These are phyloP conservation scores for Paedocypris sp. DNA, from an alignment of 2,113 vertebrate genomes.

Conservation along the genomic window DNA sequence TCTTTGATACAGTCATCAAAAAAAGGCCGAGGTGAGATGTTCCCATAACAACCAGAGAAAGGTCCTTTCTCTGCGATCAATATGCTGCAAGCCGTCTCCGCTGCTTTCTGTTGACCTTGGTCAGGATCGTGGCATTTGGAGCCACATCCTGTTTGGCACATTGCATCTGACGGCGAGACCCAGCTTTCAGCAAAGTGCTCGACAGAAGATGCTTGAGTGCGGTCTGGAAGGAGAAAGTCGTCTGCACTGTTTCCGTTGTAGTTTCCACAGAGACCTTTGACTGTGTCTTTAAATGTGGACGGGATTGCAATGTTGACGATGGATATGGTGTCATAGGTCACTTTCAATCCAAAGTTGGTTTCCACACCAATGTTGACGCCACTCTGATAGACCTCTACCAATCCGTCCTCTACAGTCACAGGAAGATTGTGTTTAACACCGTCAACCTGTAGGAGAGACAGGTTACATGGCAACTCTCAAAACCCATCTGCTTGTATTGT, in stretches of 20 bases:
- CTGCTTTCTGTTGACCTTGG: not conserved
- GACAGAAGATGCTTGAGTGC: not conserved
- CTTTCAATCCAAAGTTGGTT: slow-evolving; percentile 38
- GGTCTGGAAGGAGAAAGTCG: slow-evolving; percentile 39
- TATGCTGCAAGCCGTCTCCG: slow-evolving; percentile 28
- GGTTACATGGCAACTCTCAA: not conserved
- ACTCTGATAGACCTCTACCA: slow-evolving; percentile 23
- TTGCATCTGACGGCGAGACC: slow-evolving; percentile 4
- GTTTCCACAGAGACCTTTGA: slow-evolving; percentile 48
- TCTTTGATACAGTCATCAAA: slow-evolving; percentile 39
- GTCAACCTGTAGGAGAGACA: slow-evolving; percentile 39
- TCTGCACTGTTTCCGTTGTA: slow-evolving; percentile 39
- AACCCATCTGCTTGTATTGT: not conserved
- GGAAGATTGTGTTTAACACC: slow-evolving; percentile 10
- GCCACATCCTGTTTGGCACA: slow-evolving; percentile 28
- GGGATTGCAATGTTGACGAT: slow-evolving; percentile 34
- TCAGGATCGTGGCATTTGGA: slow-evolving; percentile 13
- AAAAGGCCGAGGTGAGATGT: slow-evolving; percentile 22
- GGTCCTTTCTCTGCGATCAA: slow-evolving; percentile 32
- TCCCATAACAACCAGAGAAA: slow-evolving; percentile 38
- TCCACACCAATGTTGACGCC: slow-evolving; percentile 27
- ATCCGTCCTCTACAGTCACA: slow-evolving; percentile 11
- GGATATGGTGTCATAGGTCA: slow-evolving; percentile 39
- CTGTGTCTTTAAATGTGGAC: slow-evolving; percentile 25
- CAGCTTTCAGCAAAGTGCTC: slow-evolving; percentile 34